These are phyloP conservation scores for Eristalis pertinax DNA, from an alignment of 2,888 invertebrate species.

Conservation along the genomic window DNA sequence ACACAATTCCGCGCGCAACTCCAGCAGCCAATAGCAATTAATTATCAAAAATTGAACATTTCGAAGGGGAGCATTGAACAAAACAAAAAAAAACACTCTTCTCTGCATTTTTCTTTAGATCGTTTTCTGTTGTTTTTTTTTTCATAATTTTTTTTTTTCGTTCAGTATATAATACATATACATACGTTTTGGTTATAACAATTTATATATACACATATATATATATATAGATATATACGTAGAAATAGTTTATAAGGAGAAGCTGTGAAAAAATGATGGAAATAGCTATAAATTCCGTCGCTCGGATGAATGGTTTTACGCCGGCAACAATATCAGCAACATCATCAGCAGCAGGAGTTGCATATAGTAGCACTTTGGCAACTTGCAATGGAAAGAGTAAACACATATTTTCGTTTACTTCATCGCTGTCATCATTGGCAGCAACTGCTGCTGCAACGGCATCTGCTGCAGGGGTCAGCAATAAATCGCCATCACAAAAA, in stretches of 20 bases:
- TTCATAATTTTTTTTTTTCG: conserved; percentile 31
- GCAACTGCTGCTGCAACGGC: conserved; percentile 57
- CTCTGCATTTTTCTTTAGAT: conserved; percentile 57
- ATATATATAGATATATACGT: conserved; percentile 22
- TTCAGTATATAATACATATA: conserved; percentile 58
- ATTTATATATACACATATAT: conserved; percentile 22
- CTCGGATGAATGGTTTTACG: conserved; percentile 72
- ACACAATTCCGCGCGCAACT: conserved; percentile 26
- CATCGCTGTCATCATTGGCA: conserved; percentile 58
- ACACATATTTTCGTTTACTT: conserved; percentile 61
- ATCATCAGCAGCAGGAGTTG: conserved; percentile 44
- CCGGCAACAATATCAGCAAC: conserved; percentile 35
- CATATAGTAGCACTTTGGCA: conserved; percentile 50
- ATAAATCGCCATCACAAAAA: conserved; percentile 24
- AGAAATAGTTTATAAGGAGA: conserved; percentile 65
- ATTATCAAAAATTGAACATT: background rate
- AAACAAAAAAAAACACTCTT: conserved; percentile 18
- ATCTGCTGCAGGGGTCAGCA: conserved; percentile 54
- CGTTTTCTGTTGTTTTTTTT: conserved; percentile 41
- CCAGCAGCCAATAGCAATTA: conserved; percentile 28
- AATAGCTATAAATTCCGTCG: conserved; percentile 75
- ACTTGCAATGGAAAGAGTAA: conserved; percentile 61
- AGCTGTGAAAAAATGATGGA: conserved; percentile 74
- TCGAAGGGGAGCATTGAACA: background rate
- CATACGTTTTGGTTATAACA: background rate